These are phyloP conservation scores for Morelia viridis DNA, from an alignment of 2,797 vertebrate genomes.

Conservation along the genomic window DNA sequence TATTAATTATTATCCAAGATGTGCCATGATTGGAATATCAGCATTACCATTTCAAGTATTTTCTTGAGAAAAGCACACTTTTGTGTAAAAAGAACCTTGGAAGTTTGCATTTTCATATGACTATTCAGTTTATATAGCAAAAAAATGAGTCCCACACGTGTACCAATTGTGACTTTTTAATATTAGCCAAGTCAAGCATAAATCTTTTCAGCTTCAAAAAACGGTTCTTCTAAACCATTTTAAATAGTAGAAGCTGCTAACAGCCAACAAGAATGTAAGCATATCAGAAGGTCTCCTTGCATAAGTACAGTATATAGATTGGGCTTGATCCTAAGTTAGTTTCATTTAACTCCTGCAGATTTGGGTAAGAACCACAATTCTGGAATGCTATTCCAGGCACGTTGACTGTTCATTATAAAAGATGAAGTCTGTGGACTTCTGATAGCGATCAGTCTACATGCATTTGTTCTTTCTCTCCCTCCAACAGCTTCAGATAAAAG, in stretches of 20 bases:
- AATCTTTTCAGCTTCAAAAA: conserved; percentile 37
- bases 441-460: not conserved
- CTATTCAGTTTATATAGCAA: conserved; percentile 51
- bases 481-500: not conserved
- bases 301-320: not conserved
- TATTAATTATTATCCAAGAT: not conserved
- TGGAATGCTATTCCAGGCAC: conserved; percentile 14
- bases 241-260: conserved; percentile 48
- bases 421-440: not conserved
- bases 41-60: conserved; percentile 42
- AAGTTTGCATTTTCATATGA: conserved; percentile 64
- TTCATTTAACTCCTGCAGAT: not conserved
- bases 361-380: conserved; percentile 3
- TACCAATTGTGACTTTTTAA: conserved; percentile 57
- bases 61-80: conserved; percentile 9
- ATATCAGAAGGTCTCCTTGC: conserved; percentile 31
- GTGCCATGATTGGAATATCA: conserved; percentile 27
- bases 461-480: not conserved
- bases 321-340: not conserved
- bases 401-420: not conserved
- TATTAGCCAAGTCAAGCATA: conserved; percentile 50
- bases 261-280: not conserved
- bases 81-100: conserved; percentile 51
- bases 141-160: conserved; percentile 39
- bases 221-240: conserved; percentile 4